Conservation (phyloP, 2,113 vertebrate species). For the Vidua chalybeata region DNA sequence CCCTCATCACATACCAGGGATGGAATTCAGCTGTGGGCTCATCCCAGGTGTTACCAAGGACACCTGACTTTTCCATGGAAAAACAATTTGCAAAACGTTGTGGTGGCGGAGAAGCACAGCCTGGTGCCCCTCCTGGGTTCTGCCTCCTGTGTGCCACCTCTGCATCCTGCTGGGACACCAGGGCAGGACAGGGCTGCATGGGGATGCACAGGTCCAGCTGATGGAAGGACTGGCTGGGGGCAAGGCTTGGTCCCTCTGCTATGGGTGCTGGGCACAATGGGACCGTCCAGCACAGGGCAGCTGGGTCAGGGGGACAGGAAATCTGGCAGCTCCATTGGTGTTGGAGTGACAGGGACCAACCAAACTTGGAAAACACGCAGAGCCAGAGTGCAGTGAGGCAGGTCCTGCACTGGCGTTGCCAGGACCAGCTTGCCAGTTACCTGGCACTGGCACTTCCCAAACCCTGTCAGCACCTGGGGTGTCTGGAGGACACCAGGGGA, state of each 20-base stretch:
- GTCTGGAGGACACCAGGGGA: neutral
- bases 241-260: neutral
- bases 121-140: neutral
- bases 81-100: neutral
- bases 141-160: neutral
- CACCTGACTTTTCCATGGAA: neutral
- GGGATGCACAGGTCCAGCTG: neutral
- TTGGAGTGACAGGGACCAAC: neutral
- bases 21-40: neutral
- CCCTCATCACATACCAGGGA: neutral
- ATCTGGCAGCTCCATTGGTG: neutral
- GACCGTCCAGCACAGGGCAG: rapidly evolving
- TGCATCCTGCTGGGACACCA: neutral
- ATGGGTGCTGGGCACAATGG: rapidly evolving
- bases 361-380: rapidly evolving
- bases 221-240: neutral
- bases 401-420: rapidly evolving
- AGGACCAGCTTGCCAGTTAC: neutral
- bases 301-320: rapidly evolving
- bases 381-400: rapidly evolving
- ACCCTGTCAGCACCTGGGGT: neutral
- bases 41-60: neutral
- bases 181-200: rapidly evolving
- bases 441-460: neutral
- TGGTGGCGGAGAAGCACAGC: neutral